Evolutionary conservation across 2,797 vertebrate genomes (phyloP).

Genomic region (Danionella dracula): DNA sequence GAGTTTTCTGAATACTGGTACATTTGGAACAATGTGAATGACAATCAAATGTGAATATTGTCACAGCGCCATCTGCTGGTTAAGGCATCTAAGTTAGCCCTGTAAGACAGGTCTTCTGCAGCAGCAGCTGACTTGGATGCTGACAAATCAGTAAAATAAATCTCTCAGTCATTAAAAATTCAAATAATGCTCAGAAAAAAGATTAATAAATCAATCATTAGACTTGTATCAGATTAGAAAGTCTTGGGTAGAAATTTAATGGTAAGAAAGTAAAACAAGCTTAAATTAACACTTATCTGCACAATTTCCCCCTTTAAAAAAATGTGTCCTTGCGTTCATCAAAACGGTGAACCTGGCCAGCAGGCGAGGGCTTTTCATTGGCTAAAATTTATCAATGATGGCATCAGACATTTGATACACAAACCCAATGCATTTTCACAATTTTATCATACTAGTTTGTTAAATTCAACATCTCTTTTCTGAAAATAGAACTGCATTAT

Average conservation of each 20-base stretch:
- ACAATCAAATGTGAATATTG: background rate
- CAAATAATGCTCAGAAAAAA: background rate
- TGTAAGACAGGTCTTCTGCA: background rate
- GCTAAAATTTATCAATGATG: conserved; percentile 2
- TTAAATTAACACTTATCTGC: conserved; percentile 21
- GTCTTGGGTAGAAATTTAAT: conserved; percentile 21
- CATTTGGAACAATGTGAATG: too few relatives aligned
- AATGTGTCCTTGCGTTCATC: conserved; percentile 8
- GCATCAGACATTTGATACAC: conserved; percentile 1
- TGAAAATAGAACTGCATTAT: background rate
- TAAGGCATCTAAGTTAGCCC: conserved; percentile 11
- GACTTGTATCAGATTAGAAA: conserved; percentile 23
- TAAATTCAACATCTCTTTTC: background rate
- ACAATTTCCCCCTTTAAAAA: conserved; percentile 1
- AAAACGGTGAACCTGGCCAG: conserved; percentile 34
- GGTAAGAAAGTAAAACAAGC: background rate
- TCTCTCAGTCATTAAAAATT: background rate
- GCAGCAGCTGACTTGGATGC: background rate
- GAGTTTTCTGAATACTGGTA: background rate
- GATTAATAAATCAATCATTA: conserved; percentile 31
- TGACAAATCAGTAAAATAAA: background rate
- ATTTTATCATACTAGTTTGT: background rate
- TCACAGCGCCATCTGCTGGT: conserved; percentile 23
- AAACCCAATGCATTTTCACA: conserved; percentile 3
- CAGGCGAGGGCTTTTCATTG: conserved; percentile 30